Evolutionary conservation across 1,140 invertebrate species (phyloP), one percentile per base, ranked within the genome.

Genomic region (honey bee (Apis mellifera)): DNA sequence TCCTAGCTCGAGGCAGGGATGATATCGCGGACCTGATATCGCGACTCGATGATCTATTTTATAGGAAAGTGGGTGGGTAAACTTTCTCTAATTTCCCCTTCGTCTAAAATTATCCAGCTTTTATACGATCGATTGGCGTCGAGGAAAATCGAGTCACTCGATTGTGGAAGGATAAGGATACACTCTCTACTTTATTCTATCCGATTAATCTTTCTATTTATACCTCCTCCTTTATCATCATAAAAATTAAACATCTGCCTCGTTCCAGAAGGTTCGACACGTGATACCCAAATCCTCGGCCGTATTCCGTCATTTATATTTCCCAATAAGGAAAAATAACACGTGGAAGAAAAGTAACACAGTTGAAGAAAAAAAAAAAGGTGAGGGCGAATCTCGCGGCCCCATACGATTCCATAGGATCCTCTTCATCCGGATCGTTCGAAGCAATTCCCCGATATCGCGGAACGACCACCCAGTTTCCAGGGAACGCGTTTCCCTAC

Each of bases 371-470:
- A 42, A 32, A 19, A 32, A 59, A 11, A 65, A 70, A 42, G 26
- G 12, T 19, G 42, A 17, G 26, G 32, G 4, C 1, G 65, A 68
- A n/a, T 68, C 21, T 48, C 65, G 12, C 65, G 65, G 5, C 11
- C 9, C 1, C 32, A 65, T 3, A 5, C 2, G 83, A 60, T 74
- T 79, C 62, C 66, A 78, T 62, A 42, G 32, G 50, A 55, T 84
- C 32, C 60, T 73, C 52, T 23, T 68, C 32, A 32, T 32, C 32
- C 60, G 69, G 19, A 32, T 32, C 73, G 9, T 59, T 26, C 50
- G 11, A 73, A 82, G 70, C 60, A 71, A 73, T 81, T 76, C 55
- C 85, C 68, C 81, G 78, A 87, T 87, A 87, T 83, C 86, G 76
- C 54, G 81, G 32, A 87, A 87, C 72, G 84, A 86, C 71, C 32